phyloP scores from a whole-genome alignment of 2,888 invertebrate species.

The Synanthedon andrenaeformis region DNA sequence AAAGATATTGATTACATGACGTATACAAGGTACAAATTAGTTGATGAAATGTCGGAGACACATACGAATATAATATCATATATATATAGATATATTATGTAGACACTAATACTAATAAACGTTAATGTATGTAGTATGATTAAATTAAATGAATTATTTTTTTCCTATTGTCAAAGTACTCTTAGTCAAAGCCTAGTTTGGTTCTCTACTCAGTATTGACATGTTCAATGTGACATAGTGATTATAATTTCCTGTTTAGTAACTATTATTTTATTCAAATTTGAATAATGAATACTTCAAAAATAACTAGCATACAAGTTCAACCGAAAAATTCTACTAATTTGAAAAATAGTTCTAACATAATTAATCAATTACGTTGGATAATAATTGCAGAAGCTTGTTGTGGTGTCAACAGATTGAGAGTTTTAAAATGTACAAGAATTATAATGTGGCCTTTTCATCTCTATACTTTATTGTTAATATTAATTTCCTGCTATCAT shows the following conservation, averaged over 20 bases:
- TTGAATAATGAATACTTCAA: not conserved
- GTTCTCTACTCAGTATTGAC: not conserved
- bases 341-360: not conserved
- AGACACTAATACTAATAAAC: no score
- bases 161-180: not conserved
- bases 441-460: slow-evolving; percentile 12
- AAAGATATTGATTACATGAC: no score
- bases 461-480: slow-evolving; percentile 12
- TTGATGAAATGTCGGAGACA: no score
- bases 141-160: not conserved
- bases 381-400: slow-evolving; percentile 17
- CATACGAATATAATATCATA: no score
- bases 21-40: no score
- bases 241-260: no score
- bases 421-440: slow-evolving; percentile 19
- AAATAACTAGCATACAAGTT: not conserved
- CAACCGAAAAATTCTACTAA: not conserved
- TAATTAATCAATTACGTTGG: slow-evolving; percentile 10
- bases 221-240: not conserved
- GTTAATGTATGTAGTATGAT: not conserved
- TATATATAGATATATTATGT: no score
- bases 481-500: slow-evolving; percentile 10
- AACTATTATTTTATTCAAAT: no score
- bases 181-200: not conserved
- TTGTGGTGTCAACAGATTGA: slow-evolving; percentile 27